Evolutionary conservation across 1,140 invertebrate species (phyloP), one percentile per base, ranked within the genome.

Genomic region (Hydropsyche tenuis): DNA sequence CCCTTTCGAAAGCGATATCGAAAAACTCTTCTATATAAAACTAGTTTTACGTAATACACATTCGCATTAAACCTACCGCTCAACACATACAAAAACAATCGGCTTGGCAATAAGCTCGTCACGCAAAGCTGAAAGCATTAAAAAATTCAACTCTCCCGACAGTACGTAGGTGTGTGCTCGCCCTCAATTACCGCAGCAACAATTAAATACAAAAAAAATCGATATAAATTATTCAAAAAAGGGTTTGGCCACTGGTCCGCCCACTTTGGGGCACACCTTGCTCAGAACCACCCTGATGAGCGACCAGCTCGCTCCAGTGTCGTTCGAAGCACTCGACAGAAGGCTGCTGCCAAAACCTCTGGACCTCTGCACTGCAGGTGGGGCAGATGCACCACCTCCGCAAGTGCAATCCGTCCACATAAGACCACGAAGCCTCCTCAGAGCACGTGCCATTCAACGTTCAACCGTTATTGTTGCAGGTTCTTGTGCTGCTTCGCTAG

Each of bases 201-300:
- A 53, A 18, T 18, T 18, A 48, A 53, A 5, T 7, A 53, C 18
- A 53, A 56, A 9, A 56, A 16, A 23, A 9, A 56, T 56, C 11
- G 11, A 23, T 56, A 20, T 6, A 23, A 25, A 60, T 60, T 27
- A 27, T 2, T 48, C 2, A 60, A 60, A 60, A 60, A 22, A 23
- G 20, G 56, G 20, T 23, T 12, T 23, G 56, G 56, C 6, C 14
- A 23, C 23, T 3, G 56, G 56, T 60, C 3, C 56, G 56, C 56
- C 56, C 56, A 60, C 56, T n/a, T n/a, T 53, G 20, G 20, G 16
- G 56, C 56, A 25, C 56, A 48, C 30, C 30, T 37, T n/a, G n/a
- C n/a, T n/a, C n/a, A n/a, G 37, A 14, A 20, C 22, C 23, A 27
- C 56, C 56, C 56, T 23, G 56, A 60, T 25, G 18, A 60, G 30